phyloP scores from a whole-genome alignment of 2,888 invertebrate species.

The Andricus curvator region DNA sequence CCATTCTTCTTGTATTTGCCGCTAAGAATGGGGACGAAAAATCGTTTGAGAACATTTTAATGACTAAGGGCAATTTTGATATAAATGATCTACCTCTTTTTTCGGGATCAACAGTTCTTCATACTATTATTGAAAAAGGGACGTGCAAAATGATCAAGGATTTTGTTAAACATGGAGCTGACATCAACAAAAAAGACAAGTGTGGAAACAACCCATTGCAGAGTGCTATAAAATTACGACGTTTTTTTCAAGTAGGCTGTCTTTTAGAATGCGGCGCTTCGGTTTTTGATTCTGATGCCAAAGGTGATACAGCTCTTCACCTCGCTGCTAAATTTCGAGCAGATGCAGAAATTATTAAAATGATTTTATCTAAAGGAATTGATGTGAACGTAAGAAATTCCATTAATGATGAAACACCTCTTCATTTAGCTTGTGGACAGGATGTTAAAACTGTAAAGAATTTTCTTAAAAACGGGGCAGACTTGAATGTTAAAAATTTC shows the following conservation, averaged over 20 bases:
- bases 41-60: neutral
- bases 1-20: neutral
- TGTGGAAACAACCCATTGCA: neutral
- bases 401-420: neutral
- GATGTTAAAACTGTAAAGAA: neutral
- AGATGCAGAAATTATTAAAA: neutral
- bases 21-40: neutral
- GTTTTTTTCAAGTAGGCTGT: neutral
- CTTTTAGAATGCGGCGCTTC: neutral
- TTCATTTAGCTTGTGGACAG: neutral
- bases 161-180: neutral
- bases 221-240: neutral
- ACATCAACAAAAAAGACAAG: neutral
- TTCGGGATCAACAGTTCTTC: neutral
- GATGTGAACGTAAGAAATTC: neutral
- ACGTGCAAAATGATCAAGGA: neutral
- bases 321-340: neutral
- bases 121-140: neutral
- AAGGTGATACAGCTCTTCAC: neutral
- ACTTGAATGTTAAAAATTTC: neutral
- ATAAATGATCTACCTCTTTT: neutral
- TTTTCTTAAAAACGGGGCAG: neutral
- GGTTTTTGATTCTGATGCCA: neutral
- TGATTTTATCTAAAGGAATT: neutral
- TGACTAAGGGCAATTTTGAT: neutral